phyloP scores from a whole-genome alignment of 2,113 vertebrate species.

The Rhea pennata region DNA sequence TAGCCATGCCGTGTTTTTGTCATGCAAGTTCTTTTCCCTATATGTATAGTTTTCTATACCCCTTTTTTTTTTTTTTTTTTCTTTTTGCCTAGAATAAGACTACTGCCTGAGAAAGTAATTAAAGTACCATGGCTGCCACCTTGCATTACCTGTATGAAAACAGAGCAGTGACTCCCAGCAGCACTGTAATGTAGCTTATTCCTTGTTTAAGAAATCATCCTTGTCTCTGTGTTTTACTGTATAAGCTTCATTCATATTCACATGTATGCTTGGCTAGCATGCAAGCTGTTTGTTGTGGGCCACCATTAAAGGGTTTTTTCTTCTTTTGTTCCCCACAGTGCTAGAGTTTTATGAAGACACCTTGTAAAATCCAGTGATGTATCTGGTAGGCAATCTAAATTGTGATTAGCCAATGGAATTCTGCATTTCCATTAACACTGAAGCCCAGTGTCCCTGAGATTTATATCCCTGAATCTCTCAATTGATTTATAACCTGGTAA shows the following conservation, averaged over 20 bases:
- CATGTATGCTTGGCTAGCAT: not conserved
- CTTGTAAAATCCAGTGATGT: conserved; percentile 48
- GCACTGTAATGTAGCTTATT: fast-evolving
- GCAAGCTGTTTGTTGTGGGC: not conserved
- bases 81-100: not conserved
- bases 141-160: not conserved
- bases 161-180: not conserved
- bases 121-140: fast-evolving
- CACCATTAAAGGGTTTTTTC: not conserved
- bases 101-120: not conserved
- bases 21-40: fast-evolving
- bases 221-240: not conserved
- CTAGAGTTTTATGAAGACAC: conserved; percentile 33
- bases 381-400: conserved; percentile 73
- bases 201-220: not conserved
- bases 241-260: not conserved
- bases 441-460: conserved; percentile 77
- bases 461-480: conserved; percentile 81
- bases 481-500: conserved; percentile 84
- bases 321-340: not conserved
- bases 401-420: conserved; percentile 82
- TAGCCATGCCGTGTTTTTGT: fast-evolving
- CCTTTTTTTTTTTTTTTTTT: not conserved
- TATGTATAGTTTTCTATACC: fast-evolving
- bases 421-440: conserved; percentile 79